Evolutionary conservation across 1,140 invertebrate genomes (phyloP).

Genomic region (Halictus rubicundus): DNA sequence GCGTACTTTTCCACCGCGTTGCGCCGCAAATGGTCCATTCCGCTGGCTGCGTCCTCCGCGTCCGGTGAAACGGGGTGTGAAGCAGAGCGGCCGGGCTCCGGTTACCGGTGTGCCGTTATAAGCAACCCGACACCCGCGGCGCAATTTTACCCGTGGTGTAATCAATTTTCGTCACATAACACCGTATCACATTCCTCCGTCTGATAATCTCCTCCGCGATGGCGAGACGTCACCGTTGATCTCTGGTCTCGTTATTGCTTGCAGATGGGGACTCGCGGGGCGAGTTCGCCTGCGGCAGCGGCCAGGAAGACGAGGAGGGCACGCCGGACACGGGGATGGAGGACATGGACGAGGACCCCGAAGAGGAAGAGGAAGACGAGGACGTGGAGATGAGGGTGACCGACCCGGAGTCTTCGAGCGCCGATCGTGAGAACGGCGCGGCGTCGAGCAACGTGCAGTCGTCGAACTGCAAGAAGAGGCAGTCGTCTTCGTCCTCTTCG

Average conservation of each 20-base stretch:
- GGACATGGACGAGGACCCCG: conserved; percentile 74
- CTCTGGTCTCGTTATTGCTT: conserved; percentile 51
- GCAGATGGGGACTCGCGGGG: conserved; percentile 77
- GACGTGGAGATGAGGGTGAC: conserved; percentile 66
- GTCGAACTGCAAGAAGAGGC: conserved; percentile 83
- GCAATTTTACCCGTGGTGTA: conserved; percentile 60
- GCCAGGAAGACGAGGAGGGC: conserved; percentile 76
- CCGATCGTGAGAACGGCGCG: conserved; percentile 63
- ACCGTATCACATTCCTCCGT: conserved; percentile 51
- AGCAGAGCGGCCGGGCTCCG: conserved; percentile 9
- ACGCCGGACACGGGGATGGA: conserved; percentile 71
- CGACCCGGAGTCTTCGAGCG: conserved; percentile 60
- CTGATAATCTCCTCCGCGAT: not conserved
- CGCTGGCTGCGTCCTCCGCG: not conserved
- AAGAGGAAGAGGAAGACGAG: conserved; percentile 74
- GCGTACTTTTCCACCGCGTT: too few species aligned
- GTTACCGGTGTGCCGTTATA: conserved; percentile 33
- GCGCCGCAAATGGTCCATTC: not conserved
- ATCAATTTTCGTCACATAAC: conserved; percentile 66
- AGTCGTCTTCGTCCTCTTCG: conserved; percentile 76
- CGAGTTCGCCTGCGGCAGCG: conserved; percentile 77
- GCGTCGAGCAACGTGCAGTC: conserved; percentile 70
- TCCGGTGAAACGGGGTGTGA: conserved; percentile 7
- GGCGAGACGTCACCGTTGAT: conserved; percentile 9
- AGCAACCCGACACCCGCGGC: conserved; percentile 38